A percentile compares a stretch with the other conserved stretches of the same genome.
phyloP scores from a whole-genome alignment of 2,797 vertebrate genomes.

The Labroides dimidiatus region DNA sequence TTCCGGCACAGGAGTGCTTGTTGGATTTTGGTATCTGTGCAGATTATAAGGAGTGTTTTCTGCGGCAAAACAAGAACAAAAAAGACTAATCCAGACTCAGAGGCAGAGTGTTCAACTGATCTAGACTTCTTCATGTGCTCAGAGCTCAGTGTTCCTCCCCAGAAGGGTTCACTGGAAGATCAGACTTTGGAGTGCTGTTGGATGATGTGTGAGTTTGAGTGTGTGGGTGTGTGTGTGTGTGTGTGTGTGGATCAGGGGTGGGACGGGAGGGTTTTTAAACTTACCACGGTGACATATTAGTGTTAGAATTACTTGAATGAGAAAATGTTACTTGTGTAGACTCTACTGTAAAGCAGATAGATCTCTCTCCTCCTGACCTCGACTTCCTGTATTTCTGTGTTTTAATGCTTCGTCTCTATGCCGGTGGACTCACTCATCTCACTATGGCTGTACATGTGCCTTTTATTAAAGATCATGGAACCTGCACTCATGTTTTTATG shows the following conservation, averaged over 20 bases:
- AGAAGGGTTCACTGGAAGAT: constrained; percentile 30
- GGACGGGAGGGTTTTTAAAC: constrained; percentile 26
- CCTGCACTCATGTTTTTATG: constrained; percentile 56
- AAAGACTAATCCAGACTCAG: constrained; percentile 22
- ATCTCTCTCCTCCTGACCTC: constrained; percentile 81
- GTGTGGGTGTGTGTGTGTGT: constrained; percentile 27
- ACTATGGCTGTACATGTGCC: constrained; percentile 90
- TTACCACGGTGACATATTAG: constrained; percentile 69
- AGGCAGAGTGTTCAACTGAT: constrained; percentile 2
- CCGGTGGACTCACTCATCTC: constrained; percentile 85
- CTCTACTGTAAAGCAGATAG: constrained; percentile 78
- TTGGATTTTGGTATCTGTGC: constrained; percentile 6
- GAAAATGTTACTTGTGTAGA: constrained; percentile 77
- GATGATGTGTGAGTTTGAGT: constrained; percentile 17
- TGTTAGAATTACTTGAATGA: constrained; percentile 84
- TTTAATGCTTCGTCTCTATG: constrained; percentile 84
- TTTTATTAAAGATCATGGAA: constrained; percentile 90
- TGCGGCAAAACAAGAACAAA: not conserved
- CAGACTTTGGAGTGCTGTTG: constrained; percentile 23
- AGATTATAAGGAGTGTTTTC: not conserved
- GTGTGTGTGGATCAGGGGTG: constrained; percentile 14
- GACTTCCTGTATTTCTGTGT: constrained; percentile 82
- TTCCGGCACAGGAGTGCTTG: not conserved
- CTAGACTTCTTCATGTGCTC: constrained; percentile 12
- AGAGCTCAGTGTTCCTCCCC: constrained; percentile 4